A percentile compares a stretch with the other conserved stretches of the same genome.
Conservation (phyloP, 1,140 invertebrate species). For the Trachymyrmex septentrionalis region DNA sequence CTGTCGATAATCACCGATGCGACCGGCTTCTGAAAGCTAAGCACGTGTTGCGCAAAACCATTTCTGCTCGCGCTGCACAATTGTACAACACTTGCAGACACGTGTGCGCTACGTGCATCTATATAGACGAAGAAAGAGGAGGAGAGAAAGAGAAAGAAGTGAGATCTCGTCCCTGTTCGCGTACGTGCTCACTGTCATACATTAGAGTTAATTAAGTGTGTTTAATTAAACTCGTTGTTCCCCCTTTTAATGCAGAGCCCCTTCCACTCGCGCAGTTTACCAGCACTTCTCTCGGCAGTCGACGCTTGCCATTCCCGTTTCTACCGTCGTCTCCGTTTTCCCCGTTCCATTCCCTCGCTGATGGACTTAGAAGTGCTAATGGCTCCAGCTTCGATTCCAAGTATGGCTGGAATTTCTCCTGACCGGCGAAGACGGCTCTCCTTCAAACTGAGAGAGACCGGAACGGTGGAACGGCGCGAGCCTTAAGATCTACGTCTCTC, state of each 20-base stretch:
- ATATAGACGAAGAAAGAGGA: background rate
- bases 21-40: slow-evolving; percentile 57
- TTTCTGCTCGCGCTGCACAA: slow-evolving; percentile 61
- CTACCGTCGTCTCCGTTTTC: slow-evolving; percentile 62
- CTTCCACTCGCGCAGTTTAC: slow-evolving; percentile 40
- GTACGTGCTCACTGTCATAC: slow-evolving; percentile 76
- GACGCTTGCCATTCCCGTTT: slow-evolving; percentile 54
- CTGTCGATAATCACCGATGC: slow-evolving; percentile 64
- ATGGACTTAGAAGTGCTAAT: slow-evolving; percentile 76
- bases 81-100: slow-evolving; percentile 69
- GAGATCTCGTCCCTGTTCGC: slow-evolving; percentile 54
- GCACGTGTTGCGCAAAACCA: slow-evolving; percentile 67
- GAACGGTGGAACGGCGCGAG: slow-evolving; percentile 40
- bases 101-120: slow-evolving; percentile 64
- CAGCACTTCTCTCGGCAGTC: slow-evolving; percentile 48
- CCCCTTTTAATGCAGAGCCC: slow-evolving; percentile 61
- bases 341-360: slow-evolving; percentile 63
- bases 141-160: slow-evolving; percentile 17
- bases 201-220: slow-evolving; percentile 81
- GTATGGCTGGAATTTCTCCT: slow-evolving; percentile 76
- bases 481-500: slow-evolving; percentile 25
- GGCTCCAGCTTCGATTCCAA: slow-evolving; percentile 74
- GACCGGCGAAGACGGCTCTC: slow-evolving; percentile 49
- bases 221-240: slow-evolving; percentile 81
- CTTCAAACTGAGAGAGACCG: slow-evolving; percentile 34